Evolutionary conservation across 2,113 vertebrate species (phyloP).

Genomic region (Cololabis saira): DNA sequence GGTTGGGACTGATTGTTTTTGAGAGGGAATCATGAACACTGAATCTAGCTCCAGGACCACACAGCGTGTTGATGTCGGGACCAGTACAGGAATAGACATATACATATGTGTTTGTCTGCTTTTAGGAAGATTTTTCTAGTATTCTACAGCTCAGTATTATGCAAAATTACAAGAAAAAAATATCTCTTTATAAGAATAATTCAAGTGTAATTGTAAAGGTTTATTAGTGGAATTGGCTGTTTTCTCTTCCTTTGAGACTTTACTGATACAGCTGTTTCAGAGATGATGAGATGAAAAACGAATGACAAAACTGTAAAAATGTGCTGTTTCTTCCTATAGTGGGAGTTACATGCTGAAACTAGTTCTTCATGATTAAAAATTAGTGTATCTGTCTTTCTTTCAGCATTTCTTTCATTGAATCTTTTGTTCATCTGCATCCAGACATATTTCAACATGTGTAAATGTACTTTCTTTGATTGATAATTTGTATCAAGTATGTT

Average conservation of each 20-base stretch:
- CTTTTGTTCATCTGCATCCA: background rate
- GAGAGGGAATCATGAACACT: slow-evolving; percentile 33
- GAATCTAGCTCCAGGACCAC: slow-evolving; percentile 6
- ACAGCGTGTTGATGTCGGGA: background rate
- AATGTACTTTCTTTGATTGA: slow-evolving; percentile 3
- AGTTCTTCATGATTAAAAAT: background rate
- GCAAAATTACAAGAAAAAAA: background rate
- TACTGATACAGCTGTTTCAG: background rate
- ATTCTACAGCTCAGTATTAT: slow-evolving; percentile 17
- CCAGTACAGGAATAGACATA: background rate
- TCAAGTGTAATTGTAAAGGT: background rate
- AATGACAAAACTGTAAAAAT: background rate
- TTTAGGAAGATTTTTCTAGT: slow-evolving; percentile 20
- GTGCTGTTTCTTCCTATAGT: background rate
- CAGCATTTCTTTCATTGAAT: background rate
- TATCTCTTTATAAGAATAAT: slow-evolving; percentile 1
- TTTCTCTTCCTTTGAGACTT: no score
- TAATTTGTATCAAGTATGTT: background rate
- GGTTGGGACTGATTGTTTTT: slow-evolving; percentile 59
- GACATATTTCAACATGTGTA: background rate
- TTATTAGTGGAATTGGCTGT: background rate
- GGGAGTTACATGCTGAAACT: background rate
- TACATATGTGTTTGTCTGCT: slow-evolving; percentile 14
- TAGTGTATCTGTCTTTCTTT: background rate
- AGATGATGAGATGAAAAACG: background rate